Evolutionary conservation across 2,113 vertebrate species (phyloP).

Genomic region (Pelusios castaneus): DNA sequence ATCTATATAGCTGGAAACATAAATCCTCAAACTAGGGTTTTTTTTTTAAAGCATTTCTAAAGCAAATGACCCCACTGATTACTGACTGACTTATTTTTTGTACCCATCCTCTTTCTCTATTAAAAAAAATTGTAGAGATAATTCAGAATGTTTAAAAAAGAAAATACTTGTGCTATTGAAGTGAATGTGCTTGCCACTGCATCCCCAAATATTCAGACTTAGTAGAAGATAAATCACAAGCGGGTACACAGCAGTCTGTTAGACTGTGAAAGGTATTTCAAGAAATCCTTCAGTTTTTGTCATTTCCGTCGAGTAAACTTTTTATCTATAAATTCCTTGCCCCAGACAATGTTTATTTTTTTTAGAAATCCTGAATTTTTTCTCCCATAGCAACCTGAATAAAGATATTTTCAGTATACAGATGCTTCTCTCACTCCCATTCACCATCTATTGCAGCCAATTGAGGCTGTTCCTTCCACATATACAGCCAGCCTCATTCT

Average conservation of each 20-base stretch:
- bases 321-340: neutral
- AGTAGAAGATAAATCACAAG: conserved; percentile 20
- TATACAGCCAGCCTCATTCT: neutral
- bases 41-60: conserved; percentile 51
- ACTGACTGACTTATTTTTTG: conserved; percentile 7
- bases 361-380: neutral
- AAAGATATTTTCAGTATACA: neutral
- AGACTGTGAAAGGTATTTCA: neutral
- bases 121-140: neutral
- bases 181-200: neutral
- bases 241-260: neutral
- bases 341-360: accelerated
- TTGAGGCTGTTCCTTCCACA: neutral
- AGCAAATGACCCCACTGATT: conserved; percentile 19
- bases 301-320: neutral
- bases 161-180: neutral
- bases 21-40: conserved; percentile 39
- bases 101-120: neutral
- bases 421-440: neutral
- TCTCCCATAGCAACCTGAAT: neutral
- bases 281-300: conserved; percentile 15
- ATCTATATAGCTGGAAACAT: conserved; percentile 56
- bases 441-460: neutral
- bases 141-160: conserved; percentile 9
- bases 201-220: neutral